phyloP scores from a whole-genome alignment of 2,113 vertebrate genomes.

The Hiodon tergisus region DNA sequence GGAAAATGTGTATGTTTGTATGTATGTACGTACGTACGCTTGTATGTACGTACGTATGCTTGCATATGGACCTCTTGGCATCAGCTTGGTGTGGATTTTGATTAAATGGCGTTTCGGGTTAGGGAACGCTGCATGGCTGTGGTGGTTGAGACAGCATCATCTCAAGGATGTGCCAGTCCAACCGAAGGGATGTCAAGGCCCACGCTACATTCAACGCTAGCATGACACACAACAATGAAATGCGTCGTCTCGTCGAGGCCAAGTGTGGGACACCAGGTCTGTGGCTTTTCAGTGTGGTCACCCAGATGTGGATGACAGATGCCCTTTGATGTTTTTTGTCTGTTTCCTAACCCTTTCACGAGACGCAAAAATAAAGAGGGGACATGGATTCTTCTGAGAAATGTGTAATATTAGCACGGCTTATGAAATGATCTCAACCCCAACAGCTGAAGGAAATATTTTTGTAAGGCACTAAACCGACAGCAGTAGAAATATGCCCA shows the following conservation, averaged over 20 bases:
- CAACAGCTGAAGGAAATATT: conserved; percentile 2
- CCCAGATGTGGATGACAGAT: conserved; percentile 32
- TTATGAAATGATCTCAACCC: not conserved
- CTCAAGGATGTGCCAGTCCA: conserved; percentile 42
- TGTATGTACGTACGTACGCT: no score
- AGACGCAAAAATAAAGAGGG: conserved; percentile 24
- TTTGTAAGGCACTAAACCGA: conserved; percentile 22
- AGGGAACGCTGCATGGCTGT: conserved; percentile 27
- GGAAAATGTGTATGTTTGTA: no score
- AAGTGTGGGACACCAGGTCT: conserved; percentile 34
- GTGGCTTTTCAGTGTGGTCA: conserved; percentile 38
- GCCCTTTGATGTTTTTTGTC: conserved; percentile 35
- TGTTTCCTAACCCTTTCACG: conserved; percentile 40
- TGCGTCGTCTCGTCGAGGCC: conserved; percentile 31
- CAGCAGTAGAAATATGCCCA: conserved; percentile 19
- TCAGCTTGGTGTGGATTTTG: conserved; percentile 38
- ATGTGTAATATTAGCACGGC: not conserved
- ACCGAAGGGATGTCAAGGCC: conserved; percentile 20
- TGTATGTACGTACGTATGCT: no score
- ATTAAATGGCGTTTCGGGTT: conserved; percentile 38
- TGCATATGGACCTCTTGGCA: conserved; percentile 25
- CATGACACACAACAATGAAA: conserved; percentile 29
- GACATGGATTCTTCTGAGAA: conserved; percentile 9
- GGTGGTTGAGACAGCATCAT: conserved; percentile 33
- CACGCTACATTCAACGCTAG: not conserved